Evolutionary conservation across 2,113 vertebrate genomes (phyloP), one percentile per base, ranked within the genome.

Genomic region (Seriola quinqueradiata): DNA sequence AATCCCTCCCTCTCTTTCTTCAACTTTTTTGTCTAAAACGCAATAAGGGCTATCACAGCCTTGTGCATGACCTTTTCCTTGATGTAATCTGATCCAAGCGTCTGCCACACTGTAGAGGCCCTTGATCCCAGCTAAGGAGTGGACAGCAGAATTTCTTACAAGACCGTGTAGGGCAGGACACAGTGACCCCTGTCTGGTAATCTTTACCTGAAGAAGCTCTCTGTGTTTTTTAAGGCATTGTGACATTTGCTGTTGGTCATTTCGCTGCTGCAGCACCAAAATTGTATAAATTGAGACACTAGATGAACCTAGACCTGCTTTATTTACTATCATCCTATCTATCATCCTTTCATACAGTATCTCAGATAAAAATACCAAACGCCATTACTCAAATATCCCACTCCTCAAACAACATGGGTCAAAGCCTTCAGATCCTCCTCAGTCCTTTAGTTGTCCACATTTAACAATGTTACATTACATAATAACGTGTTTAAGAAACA

Each of bases 81-180:
- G 61, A 63, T 64, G n/a, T 63, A 74, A 83, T 75, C 55, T 75
- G 79, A 84, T 84, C 72, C 60, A 54, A 76, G 42, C 77, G 60
- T 71, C 38, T 61, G 25, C 38, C 65, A 40, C 60, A 72, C 13
- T 64, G 52, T 28, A 48, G 70, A 46, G 77, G 60, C 40, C 68
- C 25, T 79, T 77, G 50, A 87, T 84, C 52, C 48, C 55, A 28
- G 40, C 55, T 61, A 42, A 55, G 38, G 32, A 60, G 21, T 36
- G 6, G 28, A 72, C 55, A 73, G 34, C 60, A 59, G 34, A 46
- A 11, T 69, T 28, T 52, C 5, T 58, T 32, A 55, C 21, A 61
- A 57, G 32, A 52, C 16, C 10, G 19, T 0, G 9, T 42, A 42
- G 13, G 17, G 58, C 57, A 79, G 65, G 38, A 34, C 54, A 14